Base-by-base conservation (phyloP, 2,888 invertebrate species). In the Torymus texanus region DNA sequence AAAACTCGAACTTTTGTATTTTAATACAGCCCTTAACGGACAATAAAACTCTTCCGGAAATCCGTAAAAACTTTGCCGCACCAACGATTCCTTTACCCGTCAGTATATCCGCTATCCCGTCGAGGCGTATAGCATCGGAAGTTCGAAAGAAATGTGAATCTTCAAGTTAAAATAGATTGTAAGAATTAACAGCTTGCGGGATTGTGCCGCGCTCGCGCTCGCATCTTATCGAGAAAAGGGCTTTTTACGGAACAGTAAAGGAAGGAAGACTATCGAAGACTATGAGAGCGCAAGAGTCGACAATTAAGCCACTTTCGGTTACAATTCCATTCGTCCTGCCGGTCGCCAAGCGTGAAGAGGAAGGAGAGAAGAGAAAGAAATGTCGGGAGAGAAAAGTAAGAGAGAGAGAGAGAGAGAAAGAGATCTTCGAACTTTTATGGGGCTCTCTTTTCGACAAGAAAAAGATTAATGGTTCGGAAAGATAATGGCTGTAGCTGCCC, bases 391-490 rank as follows among this genome's bases (percentile, higher is more conserved):
- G 41, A 76, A 41, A 65, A 29, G 50, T 29, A 41, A 50, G 65
- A 41, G 58, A 72, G 2, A 29, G 80, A 71, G 21, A 21, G 2
- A 41, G 58, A 72, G 2, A 29, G 80, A 71, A 2, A 21, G 2
- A 16, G 75, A 76, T 80, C 70, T 56, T 12, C 59, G 74, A 77
- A 70, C 71, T 78, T 77, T 75, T 71, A 80, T 74, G 74, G 75
- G 16, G 58, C 53, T 63, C 73, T 50, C 56, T 84, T 83, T 84
- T 80, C 80, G 78, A 56, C 79, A 82, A 81, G 78, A 81, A 78
- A 80, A 80, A 83, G 84, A 84, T 85, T 84, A 86, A 85, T 84
- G 85, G 84, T 84, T 83, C 80, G 84, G 84, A 84, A 86, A 85
- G 84, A 85, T 85, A 86, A 86, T 84, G 84, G 66, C 24, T 63